Evolutionary conservation across 2,113 vertebrate genomes (phyloP).

Genomic region (Orthonyx spaldingii): DNA sequence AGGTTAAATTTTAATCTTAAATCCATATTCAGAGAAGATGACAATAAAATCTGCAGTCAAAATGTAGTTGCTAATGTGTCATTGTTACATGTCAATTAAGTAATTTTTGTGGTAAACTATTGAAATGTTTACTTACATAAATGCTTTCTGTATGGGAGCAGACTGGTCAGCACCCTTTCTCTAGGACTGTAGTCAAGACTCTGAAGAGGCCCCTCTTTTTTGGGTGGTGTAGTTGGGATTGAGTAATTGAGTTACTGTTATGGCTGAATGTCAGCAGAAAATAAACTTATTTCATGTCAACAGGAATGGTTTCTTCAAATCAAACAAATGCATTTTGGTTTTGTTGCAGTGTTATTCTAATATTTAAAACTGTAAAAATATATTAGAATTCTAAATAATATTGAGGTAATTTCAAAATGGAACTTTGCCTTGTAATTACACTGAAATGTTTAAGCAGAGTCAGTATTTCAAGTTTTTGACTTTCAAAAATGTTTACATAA

Average conservation of each 20-base stretch:
- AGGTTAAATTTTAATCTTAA: not conserved
- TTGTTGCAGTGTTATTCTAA: not conserved
- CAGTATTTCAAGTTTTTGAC: not conserved
- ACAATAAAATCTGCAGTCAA: not conserved
- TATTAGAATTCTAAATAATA: not conserved
- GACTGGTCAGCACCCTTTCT: not conserved
- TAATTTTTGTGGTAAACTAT: not conserved
- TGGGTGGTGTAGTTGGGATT: not conserved
- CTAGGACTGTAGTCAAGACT: not conserved
- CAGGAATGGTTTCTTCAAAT: not conserved
- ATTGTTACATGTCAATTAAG: not conserved
- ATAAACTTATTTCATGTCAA: not conserved
- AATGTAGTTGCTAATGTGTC: not conserved
- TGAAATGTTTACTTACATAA: not conserved
- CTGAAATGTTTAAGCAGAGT: not conserved
- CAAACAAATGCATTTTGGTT: not conserved
- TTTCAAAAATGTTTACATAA: not conserved
- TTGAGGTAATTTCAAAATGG: not conserved
- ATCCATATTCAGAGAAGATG: not conserved
- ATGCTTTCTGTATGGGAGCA: not conserved
- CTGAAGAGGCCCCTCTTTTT: not conserved
- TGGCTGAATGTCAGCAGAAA: not conserved
- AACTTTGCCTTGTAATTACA: not conserved
- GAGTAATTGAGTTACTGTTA: not conserved
- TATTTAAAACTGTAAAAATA: not conserved